Percentiles rank a stretch among this genome's conserved stretches.
These are phyloP conservation scores for Macropus fuliginosus DNA, from an alignment of 2,797 vertebrate genomes.

Conservation along the genomic window DNA sequence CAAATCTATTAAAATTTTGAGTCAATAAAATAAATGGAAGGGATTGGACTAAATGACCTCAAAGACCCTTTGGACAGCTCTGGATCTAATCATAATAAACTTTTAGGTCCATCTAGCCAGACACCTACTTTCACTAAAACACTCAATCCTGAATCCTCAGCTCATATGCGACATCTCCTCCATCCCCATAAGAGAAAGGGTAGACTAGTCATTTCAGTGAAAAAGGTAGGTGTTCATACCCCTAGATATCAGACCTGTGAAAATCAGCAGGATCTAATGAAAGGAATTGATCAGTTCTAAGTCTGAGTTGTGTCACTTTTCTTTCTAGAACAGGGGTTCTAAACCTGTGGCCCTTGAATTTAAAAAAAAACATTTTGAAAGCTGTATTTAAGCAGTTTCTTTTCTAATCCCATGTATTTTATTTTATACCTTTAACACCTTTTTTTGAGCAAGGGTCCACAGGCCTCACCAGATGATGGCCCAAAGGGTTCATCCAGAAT, in stretches of 20 bases:
- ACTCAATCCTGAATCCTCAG: not conserved
- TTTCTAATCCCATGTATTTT: not conserved
- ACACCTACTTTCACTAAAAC: not conserved
- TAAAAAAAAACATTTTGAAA: not conserved
- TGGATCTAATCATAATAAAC: not conserved
- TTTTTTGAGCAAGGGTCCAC: not conserved
- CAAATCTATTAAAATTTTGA: not conserved
- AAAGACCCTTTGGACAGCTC: not conserved
- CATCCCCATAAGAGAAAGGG: not conserved
- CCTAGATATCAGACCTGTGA: not conserved
- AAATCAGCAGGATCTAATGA: not conserved
- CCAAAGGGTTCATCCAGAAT: not conserved
- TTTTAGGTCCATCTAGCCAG: not conserved
- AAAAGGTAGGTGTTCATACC: not conserved
- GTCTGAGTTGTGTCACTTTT: not conserved
- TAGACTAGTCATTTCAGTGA: not conserved
- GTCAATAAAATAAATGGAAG: not conserved
- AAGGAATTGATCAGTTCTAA: not conserved
- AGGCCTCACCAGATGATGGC: not conserved
- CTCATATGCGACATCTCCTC: not conserved
- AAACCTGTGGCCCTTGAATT: not conserved
- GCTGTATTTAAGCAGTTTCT: not conserved
- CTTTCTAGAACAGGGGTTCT: not conserved
- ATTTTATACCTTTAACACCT: not conserved
- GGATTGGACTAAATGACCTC: not conserved